Conservation (phyloP, 1,140 invertebrate species). For the Odontomachus brunneus region DNA sequence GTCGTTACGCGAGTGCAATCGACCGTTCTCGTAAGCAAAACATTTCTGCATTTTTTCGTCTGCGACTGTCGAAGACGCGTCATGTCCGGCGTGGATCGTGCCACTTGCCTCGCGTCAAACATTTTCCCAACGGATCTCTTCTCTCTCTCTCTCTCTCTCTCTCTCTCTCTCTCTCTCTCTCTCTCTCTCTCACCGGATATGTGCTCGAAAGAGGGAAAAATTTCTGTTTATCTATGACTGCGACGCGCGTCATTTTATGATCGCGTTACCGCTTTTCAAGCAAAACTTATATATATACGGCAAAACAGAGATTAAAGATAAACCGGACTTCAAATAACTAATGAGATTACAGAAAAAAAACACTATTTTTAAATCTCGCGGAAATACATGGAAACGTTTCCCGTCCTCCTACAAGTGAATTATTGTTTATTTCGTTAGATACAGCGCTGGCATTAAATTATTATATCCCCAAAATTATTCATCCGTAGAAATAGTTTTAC, state of each 20-base stretch:
- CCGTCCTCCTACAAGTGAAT: too few species aligned
- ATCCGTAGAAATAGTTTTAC: too few species aligned
- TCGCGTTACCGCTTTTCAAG: not conserved
- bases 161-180: too few species aligned
- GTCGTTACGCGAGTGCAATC: conserved; percentile 55
- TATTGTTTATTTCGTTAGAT: too few species aligned
- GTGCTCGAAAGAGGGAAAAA: conserved; percentile 21
- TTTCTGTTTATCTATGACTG: not conserved
- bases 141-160: too few species aligned
- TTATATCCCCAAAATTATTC: too few species aligned
- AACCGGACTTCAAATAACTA: not conserved
- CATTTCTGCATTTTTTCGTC: conserved; percentile 38
- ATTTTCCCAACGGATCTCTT: not conserved
- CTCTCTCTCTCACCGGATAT: too few species aligned
- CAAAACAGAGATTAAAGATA: not conserved
- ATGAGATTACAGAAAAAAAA: not conserved
- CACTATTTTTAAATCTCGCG: not conserved
- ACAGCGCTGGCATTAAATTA: too few species aligned
- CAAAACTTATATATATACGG: not conserved
- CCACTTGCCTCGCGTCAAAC: conserved; percentile 13
- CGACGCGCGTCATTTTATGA: not conserved
- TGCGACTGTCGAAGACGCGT: conserved; percentile 16
- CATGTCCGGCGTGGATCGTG: not conserved
- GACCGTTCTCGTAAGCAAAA: conserved; percentile 58
- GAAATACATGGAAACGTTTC: not conserved